Evolutionary conservation across 2,113 vertebrate species (phyloP), one percentile per base, ranked within the genome.

Genomic region (Octodon degus): DNA sequence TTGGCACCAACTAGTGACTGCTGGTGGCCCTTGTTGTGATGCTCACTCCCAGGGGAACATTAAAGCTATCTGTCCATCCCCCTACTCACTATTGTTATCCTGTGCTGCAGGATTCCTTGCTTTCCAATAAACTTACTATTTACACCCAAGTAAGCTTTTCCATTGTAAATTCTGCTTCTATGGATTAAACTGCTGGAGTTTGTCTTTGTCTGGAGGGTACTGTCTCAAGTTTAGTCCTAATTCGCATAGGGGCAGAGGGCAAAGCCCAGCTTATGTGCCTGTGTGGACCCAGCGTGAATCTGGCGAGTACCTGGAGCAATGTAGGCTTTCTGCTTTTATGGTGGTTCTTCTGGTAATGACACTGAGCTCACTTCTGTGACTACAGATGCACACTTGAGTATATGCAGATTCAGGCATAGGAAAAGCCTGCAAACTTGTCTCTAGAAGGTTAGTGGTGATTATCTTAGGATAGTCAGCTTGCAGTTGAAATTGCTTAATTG

Each of bases 181-280:
- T 13, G 70, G 22, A 17, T 50, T 10, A 67, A 74, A 4, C 0
- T 40, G 37, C 16, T 80, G 34, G 65, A 24, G 2, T 43, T 34
- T 62, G 22, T 96, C 90, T 72, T 79, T 58, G 19, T 89, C 60
- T 85, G 84, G 50, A 74, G 58, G 81, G 82, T 67, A 55, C 70
- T 25, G 47, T 22, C 13, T 25, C 84, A 24, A 32, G 92, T 94
- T 87, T 88, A 34, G 43, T 67, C 17, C 32, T 37, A n/a, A 65
- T 27, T 53, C 74, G 14, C 60, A 74, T 19, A 25, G 30, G 40
- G 62, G 43, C 17, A 92, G 16, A 55, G 86, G 77, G 27, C 68
- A 55, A 50, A 67, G 32, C 8, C 16, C 74, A 87, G 55, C 43
- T 65, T 68, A 37, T 1, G 4, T 14, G 9, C 9, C 0, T 62